Conservation (phyloP, 2,113 vertebrate genomes). For the Melanotaenia duboulayi region DNA sequence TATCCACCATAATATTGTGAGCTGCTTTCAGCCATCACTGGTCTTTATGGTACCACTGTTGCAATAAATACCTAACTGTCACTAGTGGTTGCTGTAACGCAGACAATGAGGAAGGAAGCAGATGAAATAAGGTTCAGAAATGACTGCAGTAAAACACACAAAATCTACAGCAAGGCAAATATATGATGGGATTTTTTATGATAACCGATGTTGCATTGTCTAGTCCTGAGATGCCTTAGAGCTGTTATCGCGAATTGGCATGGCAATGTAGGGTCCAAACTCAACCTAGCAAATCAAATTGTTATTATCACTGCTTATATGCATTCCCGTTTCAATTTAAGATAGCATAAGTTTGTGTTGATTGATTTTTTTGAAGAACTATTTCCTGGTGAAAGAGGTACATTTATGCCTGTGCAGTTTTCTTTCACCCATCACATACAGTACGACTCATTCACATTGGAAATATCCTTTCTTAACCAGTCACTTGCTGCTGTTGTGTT, state of each 20-base stretch:
- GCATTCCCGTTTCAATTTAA: conserved; percentile 58
- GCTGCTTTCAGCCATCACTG: neutral
- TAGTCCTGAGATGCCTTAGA: conserved; percentile 28
- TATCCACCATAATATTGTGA: neutral
- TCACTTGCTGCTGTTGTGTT: neutral
- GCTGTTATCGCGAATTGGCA: conserved; percentile 37
- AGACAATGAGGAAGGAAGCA: conserved; percentile 1
- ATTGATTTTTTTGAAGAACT: conserved; percentile 52
- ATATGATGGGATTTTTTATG: conserved; percentile 27
- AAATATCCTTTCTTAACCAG: too few species aligned
- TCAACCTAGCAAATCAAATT: conserved; percentile 42
- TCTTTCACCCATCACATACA: conserved; percentile 20
- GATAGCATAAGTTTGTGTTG: conserved; percentile 49
- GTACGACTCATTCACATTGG: neutral
- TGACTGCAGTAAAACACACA: conserved; percentile 15
- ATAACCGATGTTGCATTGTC: conserved; percentile 22
- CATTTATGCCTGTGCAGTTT: conserved; percentile 24
- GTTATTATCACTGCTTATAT: conserved; percentile 47
- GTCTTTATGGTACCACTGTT: neutral
- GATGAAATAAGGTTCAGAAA: neutral
- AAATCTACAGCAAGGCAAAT: conserved; percentile 15
- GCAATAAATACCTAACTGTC: conserved; percentile 11
- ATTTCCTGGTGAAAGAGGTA: conserved; percentile 39
- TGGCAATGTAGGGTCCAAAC: conserved; percentile 37
- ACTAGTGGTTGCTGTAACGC: conserved; percentile 27